These are phyloP conservation scores for Pinctada fucata DNA, from an alignment of 2,888 invertebrate species.

Conservation along the genomic window DNA sequence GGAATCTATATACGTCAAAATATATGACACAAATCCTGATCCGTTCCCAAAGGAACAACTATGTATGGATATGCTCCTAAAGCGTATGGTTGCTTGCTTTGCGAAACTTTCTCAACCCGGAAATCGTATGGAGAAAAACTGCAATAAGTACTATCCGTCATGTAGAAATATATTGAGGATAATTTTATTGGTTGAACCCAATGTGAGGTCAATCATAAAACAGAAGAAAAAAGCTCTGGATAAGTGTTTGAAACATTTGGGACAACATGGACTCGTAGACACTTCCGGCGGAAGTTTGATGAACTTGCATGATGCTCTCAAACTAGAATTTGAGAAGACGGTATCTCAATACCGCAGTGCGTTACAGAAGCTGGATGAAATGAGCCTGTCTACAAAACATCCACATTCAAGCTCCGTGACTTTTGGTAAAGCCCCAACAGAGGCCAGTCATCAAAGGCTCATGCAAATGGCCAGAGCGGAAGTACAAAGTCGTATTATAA, in stretches of 20 bases:
- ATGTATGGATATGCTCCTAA: conserved; percentile 87
- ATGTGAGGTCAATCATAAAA: conserved; percentile 83
- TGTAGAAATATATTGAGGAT: conserved; percentile 71
- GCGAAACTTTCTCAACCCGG: conserved; percentile 67
- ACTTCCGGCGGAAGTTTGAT: conserved; percentile 80
- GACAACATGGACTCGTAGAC: conserved; percentile 89
- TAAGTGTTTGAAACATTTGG: conserved; percentile 90
- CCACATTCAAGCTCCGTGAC: conserved; percentile 70
- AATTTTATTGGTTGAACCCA: conserved; percentile 79
- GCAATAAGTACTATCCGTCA: conserved; percentile 62
- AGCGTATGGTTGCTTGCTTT: conserved; percentile 90
- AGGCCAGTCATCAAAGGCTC: conserved; percentile 92
- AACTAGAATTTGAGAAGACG: conserved; percentile 87
- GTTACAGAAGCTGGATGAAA: conserved; percentile 87
- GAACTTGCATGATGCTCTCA: conserved; percentile 89
- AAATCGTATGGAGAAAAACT: conserved; percentile 58
- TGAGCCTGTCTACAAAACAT: conserved; percentile 73
- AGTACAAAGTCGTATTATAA: conserved; percentile 92
- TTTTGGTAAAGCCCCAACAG: conserved; percentile 84
- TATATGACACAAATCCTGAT: conserved; percentile 77
- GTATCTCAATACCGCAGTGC: conserved; percentile 92
- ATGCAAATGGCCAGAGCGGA: conserved; percentile 89
- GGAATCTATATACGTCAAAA: conserved; percentile 86
- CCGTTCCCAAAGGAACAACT: conserved; percentile 77
- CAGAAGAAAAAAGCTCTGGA: conserved; percentile 86